Conservation (phyloP, 2,888 invertebrate species). For the Cheiracanthium punctorium region DNA sequence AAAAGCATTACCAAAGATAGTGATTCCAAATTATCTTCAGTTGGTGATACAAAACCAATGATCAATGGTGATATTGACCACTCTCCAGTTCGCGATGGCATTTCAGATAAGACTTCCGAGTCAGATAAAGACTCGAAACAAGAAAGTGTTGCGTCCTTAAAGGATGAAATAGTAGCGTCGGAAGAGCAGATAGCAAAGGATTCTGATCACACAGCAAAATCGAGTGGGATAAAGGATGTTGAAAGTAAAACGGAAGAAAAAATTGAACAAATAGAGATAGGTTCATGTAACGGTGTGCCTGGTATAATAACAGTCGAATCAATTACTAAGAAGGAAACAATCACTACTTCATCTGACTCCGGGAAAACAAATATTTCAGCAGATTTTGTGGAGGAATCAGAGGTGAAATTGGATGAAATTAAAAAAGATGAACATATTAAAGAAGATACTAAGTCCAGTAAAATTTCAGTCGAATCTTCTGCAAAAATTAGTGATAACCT, state of each 20-base stretch:
- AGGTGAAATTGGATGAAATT: too few relatives aligned
- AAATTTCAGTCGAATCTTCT: neutral
- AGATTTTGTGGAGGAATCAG: too few relatives aligned
- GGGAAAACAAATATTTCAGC: neutral
- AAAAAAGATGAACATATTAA: too few relatives aligned
- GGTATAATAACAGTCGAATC: constrained; percentile 60
- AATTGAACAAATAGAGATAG: constrained; percentile 14
- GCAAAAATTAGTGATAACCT: constrained; percentile 23
- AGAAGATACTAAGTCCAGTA: too few relatives aligned
- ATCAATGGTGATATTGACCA: constrained; percentile 60
- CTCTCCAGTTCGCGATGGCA: constrained; percentile 31
- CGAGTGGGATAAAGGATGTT: neutral
- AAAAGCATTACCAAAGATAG: constrained; percentile 34
- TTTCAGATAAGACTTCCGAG: neutral
- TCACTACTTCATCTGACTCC: neutral
- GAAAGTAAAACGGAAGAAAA: neutral
- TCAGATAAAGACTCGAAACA: constrained; percentile 3
- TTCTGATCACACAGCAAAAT: neutral
- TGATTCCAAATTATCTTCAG: neutral
- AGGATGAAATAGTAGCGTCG: neutral
- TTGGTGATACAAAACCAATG: constrained; percentile 27
- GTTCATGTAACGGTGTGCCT: constrained; percentile 50
- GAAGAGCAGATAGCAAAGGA: neutral
- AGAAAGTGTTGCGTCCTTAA: neutral
- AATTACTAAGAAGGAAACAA: constrained; percentile 47